Evolutionary conservation across 2,797 vertebrate genomes (phyloP), one percentile per base, ranked within the genome.

Genomic region (Knipowitschia caucasica): DNA sequence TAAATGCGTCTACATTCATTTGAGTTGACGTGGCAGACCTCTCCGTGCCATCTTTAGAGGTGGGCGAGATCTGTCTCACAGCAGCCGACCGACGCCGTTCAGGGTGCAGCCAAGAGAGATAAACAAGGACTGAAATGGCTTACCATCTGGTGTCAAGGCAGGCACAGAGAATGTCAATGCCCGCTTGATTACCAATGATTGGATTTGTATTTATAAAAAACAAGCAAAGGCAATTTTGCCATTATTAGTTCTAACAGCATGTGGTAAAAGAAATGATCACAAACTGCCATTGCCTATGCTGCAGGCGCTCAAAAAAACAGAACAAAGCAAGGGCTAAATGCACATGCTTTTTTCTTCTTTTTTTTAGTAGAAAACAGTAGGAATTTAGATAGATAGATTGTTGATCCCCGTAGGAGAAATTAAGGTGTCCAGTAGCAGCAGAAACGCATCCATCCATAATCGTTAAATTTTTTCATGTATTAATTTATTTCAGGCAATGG

Each of bases 1-100:
- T 82, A 71, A 84, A 86, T 79, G 76, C 71, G 84, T 87, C 83
- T 84, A 75, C 84, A 88, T 85, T 82, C 64, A 78, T 85, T 84
- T 83, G 71, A 72, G 56, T 75, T 66, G 75, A 77, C 54, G 46
- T 57, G 26, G 9, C 38, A 8, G 57, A 67, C 64, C 61, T 75
- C 60, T n/a, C 15, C 15, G 59, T 33, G 59, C 45, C 47, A 18
- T 71, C 62, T 39, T 52, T 69, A 56, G 56, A 68, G 59, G 72
- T 25, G 52, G 58, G 44, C 42, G n/a, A 76, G 71, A 63, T 71
- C 57, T 77, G 66, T 71, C 72, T 59, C 34, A 17, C 57, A 51
- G 59, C 50, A 50, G 35, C 29, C 24, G 64, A 57, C 58, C 62
- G n/a, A n/a, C 21, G 44, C 50, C 42, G 25, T 56, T 57, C 49